These are phyloP conservation scores for Nothobranchius furzeri DNA, from an alignment of 2,113 vertebrate species.

Conservation along the genomic window DNA sequence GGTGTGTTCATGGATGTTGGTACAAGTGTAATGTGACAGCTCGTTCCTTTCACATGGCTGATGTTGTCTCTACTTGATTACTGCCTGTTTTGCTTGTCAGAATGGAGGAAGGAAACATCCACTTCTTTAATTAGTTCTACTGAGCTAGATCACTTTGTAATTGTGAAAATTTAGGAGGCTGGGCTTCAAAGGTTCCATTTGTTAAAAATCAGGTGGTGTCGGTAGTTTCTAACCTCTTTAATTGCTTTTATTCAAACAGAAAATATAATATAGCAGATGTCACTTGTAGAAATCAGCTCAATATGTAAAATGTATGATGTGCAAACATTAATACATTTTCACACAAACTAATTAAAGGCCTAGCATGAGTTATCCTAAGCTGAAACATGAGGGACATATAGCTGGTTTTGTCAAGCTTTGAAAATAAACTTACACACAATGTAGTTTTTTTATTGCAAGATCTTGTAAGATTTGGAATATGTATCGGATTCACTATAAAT, in stretches of 20 bases:
- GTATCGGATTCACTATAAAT: no score
- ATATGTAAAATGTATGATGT: no score
- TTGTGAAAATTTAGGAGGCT: slow-evolving; percentile 5
- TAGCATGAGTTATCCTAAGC: no score
- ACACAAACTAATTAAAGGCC: no score
- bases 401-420: no score
- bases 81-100: slow-evolving; percentile 43
- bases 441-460: no score
- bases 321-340: no score
- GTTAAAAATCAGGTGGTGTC: slow-evolving; percentile 2
- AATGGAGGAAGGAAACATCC: slow-evolving; percentile 32
- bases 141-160: slow-evolving; percentile 34
- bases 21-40: slow-evolving; percentile 81
- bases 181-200: neutral
- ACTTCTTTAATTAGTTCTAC: slow-evolving; percentile 22
- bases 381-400: no score
- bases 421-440: no score
- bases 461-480: no score
- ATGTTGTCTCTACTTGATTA: slow-evolving; percentile 62
- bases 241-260: neutral
- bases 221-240: neutral
- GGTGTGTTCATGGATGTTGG: slow-evolving; percentile 74
- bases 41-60: slow-evolving; percentile 72
- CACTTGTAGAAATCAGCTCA: no score
- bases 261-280: slow-evolving; percentile 6